A percentile compares a stretch with the other conserved stretches of the same genome.
Conservation (phyloP, 2,797 vertebrate species). For the Pteropus rufus region DNA sequence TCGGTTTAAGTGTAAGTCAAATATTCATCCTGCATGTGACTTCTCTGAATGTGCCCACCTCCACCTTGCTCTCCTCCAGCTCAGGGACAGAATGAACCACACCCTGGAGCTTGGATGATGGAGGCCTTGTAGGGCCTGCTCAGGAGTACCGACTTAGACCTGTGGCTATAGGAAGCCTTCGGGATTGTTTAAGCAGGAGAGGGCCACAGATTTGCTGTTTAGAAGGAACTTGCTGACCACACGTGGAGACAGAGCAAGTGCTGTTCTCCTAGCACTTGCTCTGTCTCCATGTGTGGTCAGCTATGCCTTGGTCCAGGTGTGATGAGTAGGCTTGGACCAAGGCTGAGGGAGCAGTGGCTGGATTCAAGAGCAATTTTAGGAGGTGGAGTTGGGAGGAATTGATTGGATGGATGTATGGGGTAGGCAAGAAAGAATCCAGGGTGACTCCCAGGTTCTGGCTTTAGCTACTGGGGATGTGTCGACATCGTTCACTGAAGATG, state of each 20-base stretch:
- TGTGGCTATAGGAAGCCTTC: neutral
- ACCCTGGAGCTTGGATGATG: neutral
- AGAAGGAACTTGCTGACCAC: neutral
- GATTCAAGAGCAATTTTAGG: neutral
- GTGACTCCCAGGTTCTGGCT: neutral
- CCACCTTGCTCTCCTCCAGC: neutral
- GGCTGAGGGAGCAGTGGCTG: neutral
- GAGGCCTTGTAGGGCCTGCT: neutral
- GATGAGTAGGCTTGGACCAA: neutral
- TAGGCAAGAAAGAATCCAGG: neutral
- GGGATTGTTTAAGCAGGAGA: neutral
- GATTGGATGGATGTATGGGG: no score
- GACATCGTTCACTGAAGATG: neutral
- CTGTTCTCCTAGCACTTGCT: no score
- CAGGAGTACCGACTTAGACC: neutral
- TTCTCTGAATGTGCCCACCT: neutral
- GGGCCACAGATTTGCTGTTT: neutral
- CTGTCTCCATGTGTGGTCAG: no score
- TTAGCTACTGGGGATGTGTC: neutral
- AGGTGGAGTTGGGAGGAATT: neutral
- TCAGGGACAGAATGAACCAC: neutral
- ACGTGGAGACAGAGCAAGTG: neutral
- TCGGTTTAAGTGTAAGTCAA: no score
- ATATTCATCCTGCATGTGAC: neutral
- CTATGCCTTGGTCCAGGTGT: neutral